phyloP scores from a whole-genome alignment of 2,888 invertebrate species.

The Xestoiulus laeticollis region DNA sequence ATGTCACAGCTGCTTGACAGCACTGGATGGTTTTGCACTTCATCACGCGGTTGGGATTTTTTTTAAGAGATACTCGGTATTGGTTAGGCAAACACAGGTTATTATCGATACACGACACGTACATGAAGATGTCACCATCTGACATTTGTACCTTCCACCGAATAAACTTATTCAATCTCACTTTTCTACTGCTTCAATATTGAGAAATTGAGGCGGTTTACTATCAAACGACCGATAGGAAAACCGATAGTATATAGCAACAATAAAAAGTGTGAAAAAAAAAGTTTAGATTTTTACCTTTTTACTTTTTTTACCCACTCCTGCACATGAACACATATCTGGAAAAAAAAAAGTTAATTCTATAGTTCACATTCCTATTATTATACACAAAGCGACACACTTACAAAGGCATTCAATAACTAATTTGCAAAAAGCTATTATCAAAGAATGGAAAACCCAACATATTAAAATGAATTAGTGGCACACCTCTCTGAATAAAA shows the following conservation, averaged over 20 bases:
- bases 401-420: too few relatives aligned
- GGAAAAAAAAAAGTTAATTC: too few relatives aligned
- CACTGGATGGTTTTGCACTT: not conserved
- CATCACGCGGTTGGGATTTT: not conserved
- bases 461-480: too few relatives aligned
- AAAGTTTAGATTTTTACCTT: not conserved
- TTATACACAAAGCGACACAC: too few relatives aligned
- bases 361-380: too few relatives aligned
- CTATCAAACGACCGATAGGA: not conserved
- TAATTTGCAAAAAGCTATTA: too few relatives aligned
- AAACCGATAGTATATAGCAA: not conserved
- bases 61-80: not conserved
- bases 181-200: not conserved
- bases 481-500: too few relatives aligned
- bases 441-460: too few relatives aligned
- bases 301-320: too few relatives aligned
- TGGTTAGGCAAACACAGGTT: not conserved
- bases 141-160: not conserved
- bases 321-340: too few relatives aligned
- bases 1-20: not conserved
- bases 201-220: not conserved
- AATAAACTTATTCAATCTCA: not conserved
- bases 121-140: not conserved
- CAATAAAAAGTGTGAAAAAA: not conserved
- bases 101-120: not conserved